These are phyloP conservation scores for Hydrotaea diabolus DNA, from an alignment of 2,888 invertebrate genomes.

Conservation along the genomic window DNA sequence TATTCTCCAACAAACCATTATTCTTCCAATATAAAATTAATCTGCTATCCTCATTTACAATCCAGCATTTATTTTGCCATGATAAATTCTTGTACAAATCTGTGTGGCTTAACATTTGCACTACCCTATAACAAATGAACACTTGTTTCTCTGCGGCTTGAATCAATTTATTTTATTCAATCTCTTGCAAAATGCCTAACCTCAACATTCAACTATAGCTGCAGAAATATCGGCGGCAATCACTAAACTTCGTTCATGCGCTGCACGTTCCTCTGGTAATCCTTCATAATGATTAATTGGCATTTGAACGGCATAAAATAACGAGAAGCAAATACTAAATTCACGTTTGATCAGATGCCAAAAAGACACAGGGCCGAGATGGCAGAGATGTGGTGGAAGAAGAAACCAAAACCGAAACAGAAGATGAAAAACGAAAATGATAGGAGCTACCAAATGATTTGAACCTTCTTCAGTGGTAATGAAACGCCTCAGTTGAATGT, in stretches of 20 bases:
- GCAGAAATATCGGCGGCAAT: background rate
- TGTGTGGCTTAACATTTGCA: too few species aligned
- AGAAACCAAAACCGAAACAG: background rate
- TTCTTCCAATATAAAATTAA: too few species aligned
- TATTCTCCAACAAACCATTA: too few species aligned
- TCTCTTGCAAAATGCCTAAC: too few species aligned
- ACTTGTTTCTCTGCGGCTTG: too few species aligned
- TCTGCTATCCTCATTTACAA: too few species aligned
- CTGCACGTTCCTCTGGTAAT: background rate
- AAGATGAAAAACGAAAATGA: background rate
- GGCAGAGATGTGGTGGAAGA: too few species aligned
- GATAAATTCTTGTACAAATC: too few species aligned
- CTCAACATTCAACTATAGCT: too few species aligned
- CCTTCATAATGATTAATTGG: constrained; percentile 12
- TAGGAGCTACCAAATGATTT: background rate
- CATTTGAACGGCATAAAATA: background rate
- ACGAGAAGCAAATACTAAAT: background rate
- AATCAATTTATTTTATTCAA: too few species aligned
- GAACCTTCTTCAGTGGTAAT: background rate
- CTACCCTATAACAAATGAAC: too few species aligned
- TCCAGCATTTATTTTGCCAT: too few species aligned
- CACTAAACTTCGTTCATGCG: background rate
- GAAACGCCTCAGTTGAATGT: background rate
- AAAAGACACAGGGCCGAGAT: background rate
- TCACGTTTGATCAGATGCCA: background rate